Evolutionary conservation across 2,797 vertebrate species (phyloP).

Genomic region (Alfaro cultratus): DNA sequence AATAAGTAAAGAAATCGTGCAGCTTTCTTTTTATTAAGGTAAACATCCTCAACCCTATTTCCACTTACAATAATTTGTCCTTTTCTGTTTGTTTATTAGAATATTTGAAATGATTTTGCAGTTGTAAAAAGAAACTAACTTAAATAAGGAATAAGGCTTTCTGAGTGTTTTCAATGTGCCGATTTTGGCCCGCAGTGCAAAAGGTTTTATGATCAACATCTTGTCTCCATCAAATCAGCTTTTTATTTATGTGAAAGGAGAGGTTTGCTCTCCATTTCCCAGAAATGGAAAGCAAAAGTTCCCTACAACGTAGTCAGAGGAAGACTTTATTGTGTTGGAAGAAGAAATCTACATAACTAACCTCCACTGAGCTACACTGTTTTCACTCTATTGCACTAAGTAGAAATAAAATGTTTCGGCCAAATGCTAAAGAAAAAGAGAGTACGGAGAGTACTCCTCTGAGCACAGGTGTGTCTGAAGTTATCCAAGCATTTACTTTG

Average conservation of each 20-base stretch:
- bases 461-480: not conserved
- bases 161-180: not conserved
- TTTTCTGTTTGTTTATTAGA: not conserved
- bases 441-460: not conserved
- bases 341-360: not conserved
- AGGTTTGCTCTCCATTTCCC: no score
- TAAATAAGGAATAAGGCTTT: no score
- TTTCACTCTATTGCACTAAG: not conserved
- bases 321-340: not conserved
- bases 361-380: not conserved
- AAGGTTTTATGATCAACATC: not conserved
- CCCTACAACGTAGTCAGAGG: not conserved
- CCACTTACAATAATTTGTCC: not conserved
- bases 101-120: not conserved
- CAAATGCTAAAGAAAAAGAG: not conserved
- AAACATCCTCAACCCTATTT: not conserved
- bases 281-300: not conserved
- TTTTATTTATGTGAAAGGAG: not conserved
- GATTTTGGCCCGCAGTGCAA: not conserved
- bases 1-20: not conserved
- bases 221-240: not conserved
- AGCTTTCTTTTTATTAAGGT: not conserved
- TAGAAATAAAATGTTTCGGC: not conserved
- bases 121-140: not conserved
- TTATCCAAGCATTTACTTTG: not conserved